These are phyloP conservation scores for Belgica antarctica DNA, from an alignment of 2,888 invertebrate species.

Conservation along the genomic window DNA sequence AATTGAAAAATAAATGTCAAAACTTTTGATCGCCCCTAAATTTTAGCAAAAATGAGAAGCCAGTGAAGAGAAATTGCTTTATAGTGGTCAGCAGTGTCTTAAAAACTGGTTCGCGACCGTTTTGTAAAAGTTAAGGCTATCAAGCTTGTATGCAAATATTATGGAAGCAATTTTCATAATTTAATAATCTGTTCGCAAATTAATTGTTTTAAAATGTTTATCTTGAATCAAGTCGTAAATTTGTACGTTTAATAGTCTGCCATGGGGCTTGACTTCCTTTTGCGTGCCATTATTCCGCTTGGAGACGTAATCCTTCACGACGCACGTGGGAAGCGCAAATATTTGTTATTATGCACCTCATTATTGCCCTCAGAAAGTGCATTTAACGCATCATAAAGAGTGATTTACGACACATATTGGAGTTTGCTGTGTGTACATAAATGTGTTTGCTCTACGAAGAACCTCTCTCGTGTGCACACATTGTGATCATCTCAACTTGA, in stretches of 20 bases:
- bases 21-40: no score
- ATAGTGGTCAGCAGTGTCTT: neutral
- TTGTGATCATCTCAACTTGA: slow-evolving; percentile 6
- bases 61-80: no score
- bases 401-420: slow-evolving; percentile 15
- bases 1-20: no score
- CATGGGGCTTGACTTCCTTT: neutral
- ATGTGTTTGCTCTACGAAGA: neutral
- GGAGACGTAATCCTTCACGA: neutral
- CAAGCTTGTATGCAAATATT: slow-evolving; percentile 22
- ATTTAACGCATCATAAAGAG: slow-evolving; percentile 27
- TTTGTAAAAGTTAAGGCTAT: neutral
- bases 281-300: neutral
- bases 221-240: slow-evolving; percentile 14
- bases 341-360: slow-evolving; percentile 34
- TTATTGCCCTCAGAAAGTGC: slow-evolving; percentile 13
- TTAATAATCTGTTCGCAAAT: slow-evolving; percentile 26
- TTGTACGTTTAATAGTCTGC: neutral
- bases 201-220: slow-evolving; percentile 16
- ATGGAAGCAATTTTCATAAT: slow-evolving; percentile 26
- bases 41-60: no score
- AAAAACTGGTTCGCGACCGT: slow-evolving; percentile 18
- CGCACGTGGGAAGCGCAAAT: slow-evolving; percentile 2
- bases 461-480: neutral
- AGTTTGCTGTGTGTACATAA: neutral